phyloP scores from a whole-genome alignment of 1,140 invertebrate genomes.

The Aphelinus certus region DNA sequence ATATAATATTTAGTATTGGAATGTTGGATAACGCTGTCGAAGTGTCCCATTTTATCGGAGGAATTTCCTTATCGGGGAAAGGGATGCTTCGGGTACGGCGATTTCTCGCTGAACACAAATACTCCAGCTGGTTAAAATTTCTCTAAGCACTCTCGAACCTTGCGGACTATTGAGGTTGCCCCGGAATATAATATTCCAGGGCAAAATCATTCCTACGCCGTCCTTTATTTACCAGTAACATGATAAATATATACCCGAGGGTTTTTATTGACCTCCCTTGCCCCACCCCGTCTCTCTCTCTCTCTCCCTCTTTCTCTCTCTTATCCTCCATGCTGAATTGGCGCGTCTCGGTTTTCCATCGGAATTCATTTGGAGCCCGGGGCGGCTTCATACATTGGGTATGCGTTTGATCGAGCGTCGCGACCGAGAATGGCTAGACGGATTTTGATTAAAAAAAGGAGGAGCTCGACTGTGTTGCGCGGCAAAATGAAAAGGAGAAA shows the following conservation, averaged over 20 bases:
- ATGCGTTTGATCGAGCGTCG: conserved; percentile 14
- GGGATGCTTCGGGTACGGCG: no score
- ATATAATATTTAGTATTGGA: no score
- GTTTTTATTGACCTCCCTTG: conserved; percentile 12
- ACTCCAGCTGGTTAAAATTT: no score
- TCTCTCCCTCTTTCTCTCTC: not conserved
- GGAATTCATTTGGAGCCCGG: conserved; percentile 8
- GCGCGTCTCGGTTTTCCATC: not conserved
- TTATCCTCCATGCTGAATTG: not conserved
- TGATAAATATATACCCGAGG: not conserved
- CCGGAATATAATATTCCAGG: no score
- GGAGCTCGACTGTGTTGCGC: not conserved
- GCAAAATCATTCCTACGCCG: no score
- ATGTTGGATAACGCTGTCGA: no score
- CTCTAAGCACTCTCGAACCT: no score
- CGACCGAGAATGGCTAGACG: not conserved
- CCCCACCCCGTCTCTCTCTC: not conserved
- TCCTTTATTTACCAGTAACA: not conserved
- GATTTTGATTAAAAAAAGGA: conserved; percentile 34
- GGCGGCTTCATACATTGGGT: not conserved
- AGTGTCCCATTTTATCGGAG: no score
- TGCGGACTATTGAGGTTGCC: no score
- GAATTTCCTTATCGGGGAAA: no score
- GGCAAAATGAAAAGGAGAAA: conserved; percentile 6
- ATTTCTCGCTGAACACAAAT: no score